Evolutionary conservation across 35 echinoderm and acorn worm genomes (phyloP).

Genomic region (Anneissia japonica): DNA sequence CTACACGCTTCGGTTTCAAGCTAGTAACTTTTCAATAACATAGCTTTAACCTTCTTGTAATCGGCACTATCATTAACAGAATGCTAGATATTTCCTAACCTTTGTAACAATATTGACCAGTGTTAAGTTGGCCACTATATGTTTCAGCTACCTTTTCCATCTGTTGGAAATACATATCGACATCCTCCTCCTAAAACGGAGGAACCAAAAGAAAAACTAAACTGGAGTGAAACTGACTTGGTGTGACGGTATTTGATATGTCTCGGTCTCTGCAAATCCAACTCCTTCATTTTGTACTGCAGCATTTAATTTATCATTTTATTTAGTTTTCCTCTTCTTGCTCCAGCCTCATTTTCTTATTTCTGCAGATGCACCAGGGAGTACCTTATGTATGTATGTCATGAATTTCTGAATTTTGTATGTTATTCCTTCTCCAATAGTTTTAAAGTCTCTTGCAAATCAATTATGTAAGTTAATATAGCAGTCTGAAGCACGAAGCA

Average conservation of each 20-base stretch:
- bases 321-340: too few species aligned
- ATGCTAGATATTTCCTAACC: not conserved
- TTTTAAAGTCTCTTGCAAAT: too few species aligned
- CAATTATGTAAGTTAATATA: too few species aligned
- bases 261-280: too few species aligned
- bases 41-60: not conserved
- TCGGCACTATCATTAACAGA: not conserved
- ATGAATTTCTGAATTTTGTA: too few species aligned
- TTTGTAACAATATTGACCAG: slow-evolving; percentile 12
- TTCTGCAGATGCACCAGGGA: not conserved
- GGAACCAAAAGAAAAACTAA: not conserved
- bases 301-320: not conserved
- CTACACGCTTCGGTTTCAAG: not conserved
- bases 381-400: too few species aligned
- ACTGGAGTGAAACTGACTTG: not conserved
- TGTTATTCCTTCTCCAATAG: too few species aligned
- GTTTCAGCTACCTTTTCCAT: not conserved
- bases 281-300: too few species aligned
- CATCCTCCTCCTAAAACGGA: not conserved
- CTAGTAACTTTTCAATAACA: not conserved
- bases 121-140: slow-evolving; percentile 6
- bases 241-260: too few species aligned
- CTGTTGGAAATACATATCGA: not conserved
- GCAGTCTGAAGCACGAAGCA: too few species aligned
- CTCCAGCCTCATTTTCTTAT: not conserved